Base-by-base conservation (phyloP, 2,113 vertebrate genomes). In the Eupsittula cactorum region DNA sequence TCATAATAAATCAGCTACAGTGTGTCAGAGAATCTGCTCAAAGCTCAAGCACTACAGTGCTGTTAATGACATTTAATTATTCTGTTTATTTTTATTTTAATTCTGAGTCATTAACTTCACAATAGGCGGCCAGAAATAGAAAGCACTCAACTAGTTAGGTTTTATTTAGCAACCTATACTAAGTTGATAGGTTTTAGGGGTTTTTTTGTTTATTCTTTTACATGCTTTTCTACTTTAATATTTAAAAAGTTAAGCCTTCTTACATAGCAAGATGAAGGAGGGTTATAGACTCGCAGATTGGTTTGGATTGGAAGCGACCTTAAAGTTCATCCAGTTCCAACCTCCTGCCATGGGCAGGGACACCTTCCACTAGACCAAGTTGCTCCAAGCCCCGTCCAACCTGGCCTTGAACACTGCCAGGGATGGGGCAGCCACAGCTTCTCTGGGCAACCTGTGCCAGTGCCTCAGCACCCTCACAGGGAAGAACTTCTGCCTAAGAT, bases 21-120 rank as follows among this genome's bases (percentile, higher is more conserved):
- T 12, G 0, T 15, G 1, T 8, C 16, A 2, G 1, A 21, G 37
- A 39, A 52, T 9, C 11, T 27, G 10, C 1, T 6, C 20, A 35
- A 10, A 69, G 21, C 29, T 74, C 25, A 23, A 7, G 21, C 9
- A 2, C 29, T 78, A 7, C n/a, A 4, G 1, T 62, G 50, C 24
- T 44, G 0, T 16, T 67, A 2, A 2, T 52, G 41, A 2, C 13
- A 9, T 23, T 60, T 46, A 15, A 4, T 86, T 53, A 7, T 50
- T 1, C 4, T 33, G 6, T 14, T 65, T 24, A 1, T 29, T 20
- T 67, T 53, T 67, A 44, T 60, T 52, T 24, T 35, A 24, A 8
- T 67, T 41, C 18, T 64, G 16, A 2, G 3, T 33, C 29, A 13
- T 62, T 75, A 37, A 5, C 17, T 57, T 57, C 41, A 8, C 9